Conservation (phyloP, 2,888 invertebrate genomes). For the Platypus cylindrus region DNA sequence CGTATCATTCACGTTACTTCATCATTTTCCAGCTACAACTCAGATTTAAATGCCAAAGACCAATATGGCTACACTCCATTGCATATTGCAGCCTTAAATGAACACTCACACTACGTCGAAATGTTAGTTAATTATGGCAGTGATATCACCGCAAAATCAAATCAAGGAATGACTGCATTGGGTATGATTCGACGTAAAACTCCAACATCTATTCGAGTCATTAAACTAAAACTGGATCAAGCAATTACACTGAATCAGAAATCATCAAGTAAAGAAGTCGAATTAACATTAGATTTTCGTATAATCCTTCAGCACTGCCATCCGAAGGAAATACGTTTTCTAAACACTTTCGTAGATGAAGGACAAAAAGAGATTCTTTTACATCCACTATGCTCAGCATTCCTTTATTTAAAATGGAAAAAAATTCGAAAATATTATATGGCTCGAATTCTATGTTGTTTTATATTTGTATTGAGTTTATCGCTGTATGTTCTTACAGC, state of each 20-base stretch:
- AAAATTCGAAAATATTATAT: constrained; percentile 81
- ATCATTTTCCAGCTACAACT: constrained; percentile 48
- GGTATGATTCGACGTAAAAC: constrained; percentile 77
- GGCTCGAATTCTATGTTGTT: constrained; percentile 62
- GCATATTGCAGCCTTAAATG: constrained; percentile 75
- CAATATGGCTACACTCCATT: constrained; percentile 76
- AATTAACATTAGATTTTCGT: constrained; percentile 67
- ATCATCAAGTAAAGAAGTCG: constrained; percentile 64
- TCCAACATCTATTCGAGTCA: constrained; percentile 70
- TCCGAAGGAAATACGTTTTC: constrained; percentile 70
- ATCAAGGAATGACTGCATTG: constrained; percentile 73
- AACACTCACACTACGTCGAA: constrained; percentile 72
- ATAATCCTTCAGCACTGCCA: constrained; percentile 64
- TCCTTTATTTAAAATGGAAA: constrained; percentile 79
- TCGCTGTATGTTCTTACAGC: constrained; percentile 73
- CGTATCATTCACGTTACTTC: background rate
- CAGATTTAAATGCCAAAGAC: constrained; percentile 71
- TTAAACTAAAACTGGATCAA: constrained; percentile 67
- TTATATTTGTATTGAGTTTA: constrained; percentile 64
- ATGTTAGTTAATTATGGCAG: constrained; percentile 73
- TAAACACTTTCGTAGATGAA: constrained; percentile 77
- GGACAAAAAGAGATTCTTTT: constrained; percentile 77
- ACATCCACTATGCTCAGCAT: constrained; percentile 78
- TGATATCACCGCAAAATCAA: constrained; percentile 80
- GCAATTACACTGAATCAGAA: constrained; percentile 70